Evolutionary conservation across 2,797 vertebrate genomes (phyloP).

Genomic region (Nyctalus aviator): DNA sequence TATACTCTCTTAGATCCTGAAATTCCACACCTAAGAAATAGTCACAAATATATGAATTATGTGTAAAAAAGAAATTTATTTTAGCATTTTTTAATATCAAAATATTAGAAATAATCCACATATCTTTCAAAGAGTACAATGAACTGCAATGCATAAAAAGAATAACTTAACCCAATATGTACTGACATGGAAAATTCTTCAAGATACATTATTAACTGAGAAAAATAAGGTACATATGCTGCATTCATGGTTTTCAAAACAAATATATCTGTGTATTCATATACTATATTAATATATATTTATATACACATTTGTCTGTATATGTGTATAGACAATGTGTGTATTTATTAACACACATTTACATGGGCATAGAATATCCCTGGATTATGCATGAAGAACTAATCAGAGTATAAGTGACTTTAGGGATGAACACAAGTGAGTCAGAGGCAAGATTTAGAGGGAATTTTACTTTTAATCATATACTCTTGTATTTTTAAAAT

Average conservation of each 20-base stretch:
- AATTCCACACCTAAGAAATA: neutral
- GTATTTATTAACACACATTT: neutral
- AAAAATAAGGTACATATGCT: neutral
- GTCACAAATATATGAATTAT: neutral
- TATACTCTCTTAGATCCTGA: neutral
- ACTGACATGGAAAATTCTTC: neutral
- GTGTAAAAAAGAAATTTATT: neutral
- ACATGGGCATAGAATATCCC: neutral
- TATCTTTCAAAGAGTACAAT: neutral
- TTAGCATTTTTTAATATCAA: conserved; percentile 22
- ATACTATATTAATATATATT: neutral
- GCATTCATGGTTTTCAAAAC: neutral
- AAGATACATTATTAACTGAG: neutral
- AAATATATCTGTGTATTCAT: neutral
- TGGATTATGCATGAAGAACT: neutral
- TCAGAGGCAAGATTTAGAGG: neutral
- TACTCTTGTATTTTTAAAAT: neutral
- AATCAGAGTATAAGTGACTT: neutral
- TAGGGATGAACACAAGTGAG: neutral
- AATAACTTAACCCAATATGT: neutral
- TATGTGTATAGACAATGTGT: neutral
- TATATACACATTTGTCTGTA: neutral
- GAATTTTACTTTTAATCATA: neutral
- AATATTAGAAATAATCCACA: conserved; percentile 19
- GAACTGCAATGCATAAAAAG: neutral